A percentile compares a stretch with the other conserved stretches of the same genome.
These are phyloP conservation scores for Dysidea cf. avara DNA, from an alignment of 37 sponge, comb jelly and placozoan genomes.

Conservation along the genomic window DNA sequence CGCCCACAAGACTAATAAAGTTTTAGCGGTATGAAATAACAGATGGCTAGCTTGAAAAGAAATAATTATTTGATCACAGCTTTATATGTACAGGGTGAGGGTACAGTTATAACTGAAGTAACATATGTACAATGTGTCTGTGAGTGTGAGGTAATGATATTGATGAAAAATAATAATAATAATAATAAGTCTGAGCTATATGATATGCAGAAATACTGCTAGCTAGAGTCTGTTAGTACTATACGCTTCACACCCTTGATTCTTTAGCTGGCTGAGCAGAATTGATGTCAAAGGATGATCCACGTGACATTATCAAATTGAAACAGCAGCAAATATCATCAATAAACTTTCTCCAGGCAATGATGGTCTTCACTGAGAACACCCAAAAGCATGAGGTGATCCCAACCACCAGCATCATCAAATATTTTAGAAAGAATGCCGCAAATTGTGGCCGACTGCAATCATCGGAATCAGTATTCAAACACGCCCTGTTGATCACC, in stretches of 20 bases:
- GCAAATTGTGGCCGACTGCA: conserved; percentile 17
- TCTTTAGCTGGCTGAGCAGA: conserved; percentile 3
- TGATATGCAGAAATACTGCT: no score
- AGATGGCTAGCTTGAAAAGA: no score
- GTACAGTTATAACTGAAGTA: no score
- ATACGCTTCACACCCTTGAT: neutral
- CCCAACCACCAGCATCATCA: conserved; percentile 66
- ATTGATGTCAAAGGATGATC: conserved; percentile 52
- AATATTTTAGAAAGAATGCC: conserved; percentile 61
- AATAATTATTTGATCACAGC: no score
- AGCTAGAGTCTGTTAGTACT: neutral
- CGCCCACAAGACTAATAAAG: no score
- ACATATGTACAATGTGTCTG: no score
- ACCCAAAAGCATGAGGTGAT: conserved; percentile 73
- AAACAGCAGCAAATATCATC: conserved; percentile 53
- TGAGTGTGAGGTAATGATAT: neutral
- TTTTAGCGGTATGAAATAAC: no score
- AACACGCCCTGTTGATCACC: neutral
- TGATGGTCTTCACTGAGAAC: conserved; percentile 67
- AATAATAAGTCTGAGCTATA: no score
- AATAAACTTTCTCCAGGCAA: conserved; percentile 76
- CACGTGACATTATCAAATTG: conserved; percentile 47
- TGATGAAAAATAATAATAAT: neutral
- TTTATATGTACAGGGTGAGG: no score
- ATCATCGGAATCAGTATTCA: neutral